phyloP scores from a whole-genome alignment of 2,797 vertebrate genomes.

The Falco columbarius region DNA sequence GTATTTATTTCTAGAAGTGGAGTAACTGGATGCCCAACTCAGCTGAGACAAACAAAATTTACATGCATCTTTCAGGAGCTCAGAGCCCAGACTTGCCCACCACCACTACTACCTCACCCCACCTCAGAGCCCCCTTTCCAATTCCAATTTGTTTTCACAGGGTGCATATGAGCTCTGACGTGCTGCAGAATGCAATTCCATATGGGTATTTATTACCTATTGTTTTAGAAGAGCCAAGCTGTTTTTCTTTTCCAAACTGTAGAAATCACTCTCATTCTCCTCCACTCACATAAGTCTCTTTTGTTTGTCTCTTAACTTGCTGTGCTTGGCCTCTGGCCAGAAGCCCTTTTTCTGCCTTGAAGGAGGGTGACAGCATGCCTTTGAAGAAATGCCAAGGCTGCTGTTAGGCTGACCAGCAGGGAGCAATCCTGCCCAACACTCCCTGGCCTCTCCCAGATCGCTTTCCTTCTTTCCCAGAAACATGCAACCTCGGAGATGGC shows the following conservation, averaged over 20 bases:
- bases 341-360: background rate
- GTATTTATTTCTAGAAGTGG: background rate
- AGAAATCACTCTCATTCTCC: background rate
- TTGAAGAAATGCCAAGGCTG: constrained; percentile 59
- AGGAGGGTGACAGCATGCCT: constrained; percentile 40
- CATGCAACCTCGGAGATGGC: background rate
- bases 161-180: background rate
- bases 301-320: constrained; percentile 34
- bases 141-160: background rate
- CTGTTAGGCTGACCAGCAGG: constrained; percentile 46
- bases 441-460: constrained; percentile 24
- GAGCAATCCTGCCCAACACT: constrained; percentile 19
- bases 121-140: background rate
- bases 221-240: background rate
- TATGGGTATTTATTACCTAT: background rate
- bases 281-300: background rate
- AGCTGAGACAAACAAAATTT: background rate
- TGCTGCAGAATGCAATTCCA: background rate
- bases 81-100: background rate
- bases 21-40: background rate
- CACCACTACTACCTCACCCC: background rate
- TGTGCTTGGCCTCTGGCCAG: constrained; percentile 46
- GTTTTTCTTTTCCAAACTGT: background rate
- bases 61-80: background rate
- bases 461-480: constrained; percentile 57